Evolutionary conservation across 2,797 vertebrate species (phyloP), one percentile per base, ranked within the genome.

Genomic region (Poliocrania exsul): DNA sequence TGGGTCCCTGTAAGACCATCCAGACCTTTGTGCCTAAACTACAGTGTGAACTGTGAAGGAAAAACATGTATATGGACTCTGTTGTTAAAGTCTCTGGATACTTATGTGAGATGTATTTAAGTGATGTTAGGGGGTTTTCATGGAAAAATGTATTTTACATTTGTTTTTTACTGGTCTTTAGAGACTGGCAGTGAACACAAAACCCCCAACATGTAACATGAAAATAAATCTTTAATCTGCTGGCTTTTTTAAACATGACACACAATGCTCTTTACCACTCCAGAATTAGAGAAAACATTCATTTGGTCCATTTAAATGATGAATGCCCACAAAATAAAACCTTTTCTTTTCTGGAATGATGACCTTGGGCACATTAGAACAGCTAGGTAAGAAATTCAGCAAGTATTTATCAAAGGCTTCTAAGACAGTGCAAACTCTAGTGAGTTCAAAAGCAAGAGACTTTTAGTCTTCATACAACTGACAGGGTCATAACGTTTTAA

Each of bases 401-500:
- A 92, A 97, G 93, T 91, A 96, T 96, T 97, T 97, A 96, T 95
- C 93, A 96, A 93, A 95, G 64, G 56, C 57, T 93, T 94, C 94
- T 90, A 93, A 95, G 95, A 93, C 91, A 84, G 85, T 88, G 88
- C 91, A 93, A 93, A 95, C 91, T 90, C 80, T 42, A 89, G 82
- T 51, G 92, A 97, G 96, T 97, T 97, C 92, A 97, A 96, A 97
- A 97, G 94, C 95, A 84, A 86, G 86, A 96, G 92, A 95, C 96
- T 96, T 95, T 97, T 84, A 78, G 93, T 97, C 96, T 97, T 97
- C 93, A 56, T 94, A 86, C 88, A 81, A 97, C 95, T 97, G 96
- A 97, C 94, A 96, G 94, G 95, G 96, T 95, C 91, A 94, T 96
- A 97, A 96, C 70, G 93, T 95, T 88, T 93, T 91, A 97, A 96